These are phyloP conservation scores for Pogona vitticeps DNA, from an alignment of 2,113 vertebrate species.

Conservation along the genomic window DNA sequence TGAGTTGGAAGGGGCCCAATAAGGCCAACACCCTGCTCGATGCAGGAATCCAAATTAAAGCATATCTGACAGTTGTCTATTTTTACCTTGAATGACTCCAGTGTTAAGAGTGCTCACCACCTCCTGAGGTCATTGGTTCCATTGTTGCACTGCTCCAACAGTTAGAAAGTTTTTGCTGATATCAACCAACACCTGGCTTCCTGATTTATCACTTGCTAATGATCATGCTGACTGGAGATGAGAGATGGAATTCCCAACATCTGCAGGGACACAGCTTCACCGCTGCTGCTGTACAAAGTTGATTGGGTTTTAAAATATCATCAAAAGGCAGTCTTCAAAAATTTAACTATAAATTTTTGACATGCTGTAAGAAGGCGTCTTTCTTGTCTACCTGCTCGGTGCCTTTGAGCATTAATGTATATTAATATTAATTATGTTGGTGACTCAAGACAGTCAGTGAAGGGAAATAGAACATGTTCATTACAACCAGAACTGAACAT, in stretches of 20 bases:
- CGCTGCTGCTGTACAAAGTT: not conserved
- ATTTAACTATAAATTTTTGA: not conserved
- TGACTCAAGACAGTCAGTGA: not conserved
- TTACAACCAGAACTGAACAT: not conserved
- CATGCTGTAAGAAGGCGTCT: not conserved
- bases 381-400: not conserved
- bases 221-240: not conserved
- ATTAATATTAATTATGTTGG: conserved; percentile 1
- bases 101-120: too few relatives aligned
- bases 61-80: too few relatives aligned
- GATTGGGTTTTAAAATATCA: not conserved
- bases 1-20: too few relatives aligned
- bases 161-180: too few relatives aligned
- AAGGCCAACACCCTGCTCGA: too few relatives aligned
- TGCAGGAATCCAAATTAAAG: too few relatives aligned
- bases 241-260: not conserved
- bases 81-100: too few relatives aligned
- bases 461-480: not conserved
- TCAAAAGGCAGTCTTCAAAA: not conserved
- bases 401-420: not conserved
- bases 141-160: too few relatives aligned
- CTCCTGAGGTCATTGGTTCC: too few relatives aligned
- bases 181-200: too few relatives aligned
- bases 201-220: not conserved
- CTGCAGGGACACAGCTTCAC: too few relatives aligned